Evolutionary conservation across 1,140 invertebrate genomes (phyloP).

Genomic region (Brachionus plicatilis): DNA sequence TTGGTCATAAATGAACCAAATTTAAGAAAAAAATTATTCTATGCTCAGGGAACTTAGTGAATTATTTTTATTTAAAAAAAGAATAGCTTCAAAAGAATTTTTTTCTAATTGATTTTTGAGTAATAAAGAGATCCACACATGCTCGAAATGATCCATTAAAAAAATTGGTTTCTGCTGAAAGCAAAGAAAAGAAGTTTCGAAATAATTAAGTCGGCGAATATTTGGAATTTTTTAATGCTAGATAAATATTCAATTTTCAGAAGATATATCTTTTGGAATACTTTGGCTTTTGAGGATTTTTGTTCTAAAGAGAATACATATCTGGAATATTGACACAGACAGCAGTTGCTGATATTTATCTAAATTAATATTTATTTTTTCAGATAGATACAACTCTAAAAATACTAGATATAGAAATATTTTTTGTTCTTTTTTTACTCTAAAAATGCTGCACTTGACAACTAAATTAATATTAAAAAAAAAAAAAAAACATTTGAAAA

Average conservation of each 20-base stretch:
- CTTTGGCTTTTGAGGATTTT: neutral
- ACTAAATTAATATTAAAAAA: neutral
- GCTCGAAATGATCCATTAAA: neutral
- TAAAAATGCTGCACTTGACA: neutral
- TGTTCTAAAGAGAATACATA: neutral
- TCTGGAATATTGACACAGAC: neutral
- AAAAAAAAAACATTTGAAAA: neutral
- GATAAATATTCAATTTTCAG: neutral
- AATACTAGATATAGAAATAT: neutral
- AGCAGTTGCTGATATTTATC: neutral
- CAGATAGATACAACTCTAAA: neutral
- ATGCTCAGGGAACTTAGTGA: neutral
- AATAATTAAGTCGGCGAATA: neutral
- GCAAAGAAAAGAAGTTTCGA: too few relatives aligned
- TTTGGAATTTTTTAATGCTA: neutral
- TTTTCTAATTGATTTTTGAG: too few relatives aligned
- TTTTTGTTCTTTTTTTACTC: neutral
- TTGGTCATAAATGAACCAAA: neutral
- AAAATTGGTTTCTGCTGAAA: neutral
- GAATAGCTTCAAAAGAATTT: too few relatives aligned
- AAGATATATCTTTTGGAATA: neutral
- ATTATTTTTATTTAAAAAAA: neutral
- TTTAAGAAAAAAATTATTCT: neutral
- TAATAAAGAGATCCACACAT: neutral
- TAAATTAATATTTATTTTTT: neutral